phyloP scores from a whole-genome alignment of 2,113 vertebrate genomes.

The Lasiurus cinereus region DNA sequence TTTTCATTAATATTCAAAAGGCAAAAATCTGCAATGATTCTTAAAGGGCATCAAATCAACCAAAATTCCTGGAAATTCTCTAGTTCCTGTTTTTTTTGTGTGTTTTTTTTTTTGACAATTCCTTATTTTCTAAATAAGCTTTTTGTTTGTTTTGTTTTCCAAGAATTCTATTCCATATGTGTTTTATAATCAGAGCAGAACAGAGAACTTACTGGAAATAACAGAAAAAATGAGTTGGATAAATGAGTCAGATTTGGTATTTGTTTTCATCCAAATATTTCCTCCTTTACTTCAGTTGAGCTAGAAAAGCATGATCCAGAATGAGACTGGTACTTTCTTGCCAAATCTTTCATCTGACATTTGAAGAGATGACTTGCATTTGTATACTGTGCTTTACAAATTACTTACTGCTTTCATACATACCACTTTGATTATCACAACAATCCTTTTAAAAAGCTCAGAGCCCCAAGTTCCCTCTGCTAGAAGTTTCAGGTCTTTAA shows the following conservation, averaged over 20 bases:
- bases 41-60: not conserved
- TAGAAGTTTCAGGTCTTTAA: conserved; percentile 15
- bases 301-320: not conserved
- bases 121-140: conserved; percentile 14
- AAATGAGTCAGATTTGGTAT: not conserved
- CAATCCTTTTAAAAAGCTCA: conserved; percentile 14
- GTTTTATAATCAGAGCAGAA: not conserved
- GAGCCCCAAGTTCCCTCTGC: not conserved
- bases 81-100: too few relatives aligned
- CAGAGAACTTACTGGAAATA: not conserved
- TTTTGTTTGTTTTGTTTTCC: not conserved
- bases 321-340: not conserved
- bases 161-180: not conserved
- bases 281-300: conserved; percentile 9
- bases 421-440: not conserved
- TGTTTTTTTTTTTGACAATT: too few relatives aligned
- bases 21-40: not conserved
- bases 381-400: not conserved
- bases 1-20: not conserved
- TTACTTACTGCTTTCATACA: not conserved
- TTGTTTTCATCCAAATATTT: conserved; percentile 26
- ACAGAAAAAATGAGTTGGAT: conserved; percentile 12
- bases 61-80: not conserved
- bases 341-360: conserved; percentile 20
- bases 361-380: not conserved